These are phyloP conservation scores for Synanceia verrucosa DNA, from an alignment of 2,797 vertebrate genomes.

Conservation along the genomic window DNA sequence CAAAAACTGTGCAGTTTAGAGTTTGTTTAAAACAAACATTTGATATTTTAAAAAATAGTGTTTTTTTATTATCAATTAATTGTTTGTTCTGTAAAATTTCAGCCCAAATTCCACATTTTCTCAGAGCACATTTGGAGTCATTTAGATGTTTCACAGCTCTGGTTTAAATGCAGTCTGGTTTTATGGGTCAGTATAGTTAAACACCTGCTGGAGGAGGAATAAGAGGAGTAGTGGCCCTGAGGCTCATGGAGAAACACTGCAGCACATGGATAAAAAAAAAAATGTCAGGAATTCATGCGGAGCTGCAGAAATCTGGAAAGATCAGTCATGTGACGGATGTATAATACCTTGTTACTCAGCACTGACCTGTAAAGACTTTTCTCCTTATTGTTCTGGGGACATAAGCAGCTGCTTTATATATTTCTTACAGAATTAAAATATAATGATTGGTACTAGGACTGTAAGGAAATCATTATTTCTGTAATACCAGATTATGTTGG, in stretches of 20 bases:
- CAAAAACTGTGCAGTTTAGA: too few species aligned
- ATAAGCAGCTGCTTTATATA: not conserved
- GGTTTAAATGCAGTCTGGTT: conserved; percentile 25
- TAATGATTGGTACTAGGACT: too few species aligned
- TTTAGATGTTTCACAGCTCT: conserved; percentile 6
- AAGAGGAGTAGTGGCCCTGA: too few species aligned
- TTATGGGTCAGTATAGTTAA: conserved; percentile 40
- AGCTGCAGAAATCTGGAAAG: conserved; percentile 62
- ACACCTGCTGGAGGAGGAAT: conserved; percentile 59
- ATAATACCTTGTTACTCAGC: conserved; percentile 56
- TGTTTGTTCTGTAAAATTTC: not conserved
- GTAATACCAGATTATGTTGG: too few species aligned
- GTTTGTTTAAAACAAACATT: too few species aligned
- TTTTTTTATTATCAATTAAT: not conserved
- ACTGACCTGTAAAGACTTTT: conserved; percentile 1
- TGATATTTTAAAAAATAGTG: too few species aligned
- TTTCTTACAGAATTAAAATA: too few species aligned
- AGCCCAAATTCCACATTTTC: not conserved
- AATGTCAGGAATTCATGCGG: conserved; percentile 77
- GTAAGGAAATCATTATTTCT: not conserved
- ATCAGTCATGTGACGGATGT: conserved; percentile 76
- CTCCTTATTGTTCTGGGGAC: not conserved
- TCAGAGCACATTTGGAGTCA: not conserved
- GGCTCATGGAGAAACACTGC: conserved; percentile 47
- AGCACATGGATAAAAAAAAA: conserved; percentile 65